Conservation (phyloP, 1,140 invertebrate species). For the Copidosoma floridanum region DNA sequence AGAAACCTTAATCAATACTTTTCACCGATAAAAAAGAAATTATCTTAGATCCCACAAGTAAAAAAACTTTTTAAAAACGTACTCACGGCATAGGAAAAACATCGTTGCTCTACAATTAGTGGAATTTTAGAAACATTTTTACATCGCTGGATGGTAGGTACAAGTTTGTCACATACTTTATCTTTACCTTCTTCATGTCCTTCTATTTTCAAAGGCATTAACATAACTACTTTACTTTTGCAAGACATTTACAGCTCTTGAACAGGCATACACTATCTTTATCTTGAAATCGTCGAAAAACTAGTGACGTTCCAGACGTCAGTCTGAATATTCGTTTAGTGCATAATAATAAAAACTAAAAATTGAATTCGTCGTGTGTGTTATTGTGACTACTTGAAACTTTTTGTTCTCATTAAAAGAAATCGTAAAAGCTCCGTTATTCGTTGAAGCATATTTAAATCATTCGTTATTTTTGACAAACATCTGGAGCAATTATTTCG, state of each 20-base stretch:
- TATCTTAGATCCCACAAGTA: no score
- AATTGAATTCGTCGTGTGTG: constrained; percentile 19
- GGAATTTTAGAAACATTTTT: no score
- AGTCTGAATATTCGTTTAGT: constrained; percentile 26
- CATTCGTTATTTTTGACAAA: constrained; percentile 10
- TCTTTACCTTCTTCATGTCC: background rate
- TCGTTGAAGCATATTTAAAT: constrained; percentile 21
- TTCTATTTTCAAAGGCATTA: constrained; percentile 4
- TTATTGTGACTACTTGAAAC: constrained; percentile 6
- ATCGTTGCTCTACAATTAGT: no score
- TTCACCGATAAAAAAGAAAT: no score
- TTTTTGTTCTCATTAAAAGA: constrained; percentile 13
- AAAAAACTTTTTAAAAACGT: no score
- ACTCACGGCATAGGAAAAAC: no score
- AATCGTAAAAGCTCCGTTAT: constrained; percentile 22
- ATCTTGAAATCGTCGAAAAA: constrained; percentile 28
- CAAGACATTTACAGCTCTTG: constrained; percentile 29
- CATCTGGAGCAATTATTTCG: constrained; percentile 8
- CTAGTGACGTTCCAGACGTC: constrained; percentile 26
- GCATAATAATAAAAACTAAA: constrained; percentile 25
- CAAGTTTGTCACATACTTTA: constrained; percentile 24
- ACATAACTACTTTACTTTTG: constrained; percentile 21
- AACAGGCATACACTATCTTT: constrained; percentile 26
- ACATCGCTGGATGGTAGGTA: no score
- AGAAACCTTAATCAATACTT: no score